A percentile compares a stretch with the other conserved stretches of the same genome.
These are phyloP conservation scores for Poecilus cupreus DNA, from an alignment of 2,888 invertebrate genomes.

Conservation along the genomic window DNA sequence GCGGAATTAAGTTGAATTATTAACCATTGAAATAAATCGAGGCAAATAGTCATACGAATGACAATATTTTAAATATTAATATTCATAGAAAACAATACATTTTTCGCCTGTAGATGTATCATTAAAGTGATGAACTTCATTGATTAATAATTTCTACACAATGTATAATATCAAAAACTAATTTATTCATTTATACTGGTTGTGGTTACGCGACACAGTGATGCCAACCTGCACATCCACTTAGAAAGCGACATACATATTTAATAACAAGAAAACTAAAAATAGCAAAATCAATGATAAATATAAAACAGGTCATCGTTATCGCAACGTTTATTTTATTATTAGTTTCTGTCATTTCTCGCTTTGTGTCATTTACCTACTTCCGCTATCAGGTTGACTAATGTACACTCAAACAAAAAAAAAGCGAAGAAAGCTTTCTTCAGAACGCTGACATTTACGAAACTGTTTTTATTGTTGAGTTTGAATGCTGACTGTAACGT, in stretches of 20 bases:
- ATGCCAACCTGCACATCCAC: not conserved
- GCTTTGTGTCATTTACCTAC: conserved; percentile 35
- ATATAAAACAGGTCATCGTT: conserved; percentile 29
- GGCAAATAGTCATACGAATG: too few relatives aligned
- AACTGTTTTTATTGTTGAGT: conserved; percentile 3
- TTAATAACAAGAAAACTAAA: conserved; percentile 29
- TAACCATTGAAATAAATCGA: too few relatives aligned
- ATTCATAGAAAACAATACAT: too few relatives aligned
- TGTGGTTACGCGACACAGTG: not conserved
- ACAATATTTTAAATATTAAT: too few relatives aligned
- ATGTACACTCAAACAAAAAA: conserved; percentile 2
- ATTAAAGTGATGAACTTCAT: not conserved
- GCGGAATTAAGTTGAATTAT: too few relatives aligned
- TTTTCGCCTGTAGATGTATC: too few relatives aligned
- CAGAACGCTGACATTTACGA: conserved; percentile 26
- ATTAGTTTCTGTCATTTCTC: conserved; percentile 19
- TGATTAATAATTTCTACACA: not conserved
- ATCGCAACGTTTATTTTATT: conserved; percentile 11
- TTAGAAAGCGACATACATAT: conserved; percentile 38
- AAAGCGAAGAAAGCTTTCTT: conserved; percentile 18
- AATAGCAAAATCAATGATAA: conserved; percentile 43
- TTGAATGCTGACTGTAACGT: too few relatives aligned
- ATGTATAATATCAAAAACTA: not conserved
- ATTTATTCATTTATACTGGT: not conserved
- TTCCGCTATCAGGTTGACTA: conserved; percentile 17